Evolutionary conservation across 2,797 vertebrate genomes (phyloP).

Genomic region (Gallirallus australis): DNA sequence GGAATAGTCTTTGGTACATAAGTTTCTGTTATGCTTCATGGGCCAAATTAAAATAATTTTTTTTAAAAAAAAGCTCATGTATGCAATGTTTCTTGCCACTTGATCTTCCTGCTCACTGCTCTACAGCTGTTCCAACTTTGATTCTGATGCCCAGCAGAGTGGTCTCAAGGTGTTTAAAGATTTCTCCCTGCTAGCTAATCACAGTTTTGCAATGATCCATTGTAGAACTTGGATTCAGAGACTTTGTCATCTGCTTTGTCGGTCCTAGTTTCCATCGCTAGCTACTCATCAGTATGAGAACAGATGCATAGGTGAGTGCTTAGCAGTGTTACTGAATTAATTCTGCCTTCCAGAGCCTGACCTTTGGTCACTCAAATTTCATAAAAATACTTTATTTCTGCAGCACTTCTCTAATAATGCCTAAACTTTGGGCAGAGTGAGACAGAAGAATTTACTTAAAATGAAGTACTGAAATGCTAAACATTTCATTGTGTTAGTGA

Average conservation of each 20-base stretch:
- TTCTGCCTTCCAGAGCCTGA: background rate
- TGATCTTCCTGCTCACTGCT: background rate
- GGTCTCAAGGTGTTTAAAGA: background rate
- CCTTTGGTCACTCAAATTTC: background rate
- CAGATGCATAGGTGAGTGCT: background rate
- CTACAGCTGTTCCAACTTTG: background rate
- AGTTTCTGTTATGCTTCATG: background rate
- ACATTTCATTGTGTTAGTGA: background rate
- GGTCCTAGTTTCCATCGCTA: background rate
- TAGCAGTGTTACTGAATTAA: background rate
- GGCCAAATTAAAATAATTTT: background rate
- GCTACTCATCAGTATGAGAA: background rate
- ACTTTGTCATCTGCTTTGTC: background rate
- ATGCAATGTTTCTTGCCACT: background rate
- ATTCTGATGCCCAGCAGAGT: background rate
- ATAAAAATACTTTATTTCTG: background rate
- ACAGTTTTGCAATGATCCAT: background rate
- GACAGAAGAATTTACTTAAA: background rate
- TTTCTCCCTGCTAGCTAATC: background rate
- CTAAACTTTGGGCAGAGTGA: background rate
- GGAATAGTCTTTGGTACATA: background rate
- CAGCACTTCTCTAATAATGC: background rate
- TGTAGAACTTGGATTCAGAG: background rate
- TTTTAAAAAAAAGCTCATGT: background rate
- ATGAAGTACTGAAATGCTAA: slow-evolving; percentile 3